These are phyloP conservation scores for Chloroceryle inda DNA, from an alignment of 2,797 vertebrate species.

Conservation along the genomic window DNA sequence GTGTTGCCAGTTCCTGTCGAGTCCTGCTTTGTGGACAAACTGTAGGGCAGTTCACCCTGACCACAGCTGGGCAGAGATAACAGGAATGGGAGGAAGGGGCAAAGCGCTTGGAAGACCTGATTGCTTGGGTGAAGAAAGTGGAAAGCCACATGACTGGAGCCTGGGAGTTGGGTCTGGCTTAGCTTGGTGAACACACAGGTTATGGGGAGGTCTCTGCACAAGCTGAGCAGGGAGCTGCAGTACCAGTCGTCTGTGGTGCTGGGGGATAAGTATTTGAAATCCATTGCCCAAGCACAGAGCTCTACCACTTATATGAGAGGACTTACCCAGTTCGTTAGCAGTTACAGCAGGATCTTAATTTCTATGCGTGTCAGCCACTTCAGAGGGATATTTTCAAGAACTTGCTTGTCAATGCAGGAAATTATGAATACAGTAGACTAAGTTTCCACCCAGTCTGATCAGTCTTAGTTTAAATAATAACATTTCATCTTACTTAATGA, in stretches of 20 bases:
- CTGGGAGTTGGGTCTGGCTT: not conserved
- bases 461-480: conserved; percentile 67
- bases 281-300: not conserved
- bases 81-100: not conserved
- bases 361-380: not conserved
- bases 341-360: not conserved
- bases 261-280: not conserved
- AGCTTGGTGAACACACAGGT: not conserved
- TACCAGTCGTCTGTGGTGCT: not conserved
- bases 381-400: conserved; percentile 12
- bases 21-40: not conserved
- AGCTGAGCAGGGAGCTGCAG: not conserved
- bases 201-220: not conserved
- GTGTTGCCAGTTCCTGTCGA: not conserved
- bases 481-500: conserved; percentile 72
- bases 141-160: not conserved
- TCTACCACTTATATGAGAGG: not conserved
- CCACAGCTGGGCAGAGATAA: not conserved
- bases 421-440: conserved; percentile 30
- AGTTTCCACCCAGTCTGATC: conserved; percentile 43
- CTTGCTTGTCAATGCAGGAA: conserved; percentile 32
- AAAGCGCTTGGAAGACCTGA: not conserved
- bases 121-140: not conserved
- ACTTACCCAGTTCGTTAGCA: not conserved
- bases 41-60: not conserved